Percentiles rank a stretch among this genome's conserved stretches.
Evolutionary conservation across 1,140 invertebrate genomes (phyloP).

Genomic region (Oppia nitens): DNA sequence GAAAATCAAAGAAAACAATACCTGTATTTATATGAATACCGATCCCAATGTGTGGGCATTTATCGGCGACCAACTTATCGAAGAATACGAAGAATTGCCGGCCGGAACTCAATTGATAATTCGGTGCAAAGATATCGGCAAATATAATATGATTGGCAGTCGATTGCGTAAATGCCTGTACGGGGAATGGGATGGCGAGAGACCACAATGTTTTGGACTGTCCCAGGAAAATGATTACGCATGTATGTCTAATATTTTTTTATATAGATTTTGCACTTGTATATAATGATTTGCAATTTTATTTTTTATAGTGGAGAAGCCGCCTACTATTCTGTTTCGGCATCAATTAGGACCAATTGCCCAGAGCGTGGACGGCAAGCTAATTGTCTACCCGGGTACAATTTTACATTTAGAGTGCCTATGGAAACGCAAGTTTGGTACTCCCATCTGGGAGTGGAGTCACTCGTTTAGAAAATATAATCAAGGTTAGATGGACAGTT

Average conservation of each 20-base stretch:
- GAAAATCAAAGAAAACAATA: conserved; percentile 36
- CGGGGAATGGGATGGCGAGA: conserved; percentile 57
- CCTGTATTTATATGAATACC: conserved; percentile 48
- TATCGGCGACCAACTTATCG: conserved; percentile 53
- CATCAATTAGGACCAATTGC: conserved; percentile 62
- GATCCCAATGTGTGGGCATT: conserved; percentile 61
- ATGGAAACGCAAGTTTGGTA: conserved; percentile 62
- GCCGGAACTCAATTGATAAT: conserved; percentile 46
- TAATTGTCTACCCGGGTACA: conserved; percentile 65
- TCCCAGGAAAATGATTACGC: conserved; percentile 71
- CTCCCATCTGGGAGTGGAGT: conserved; percentile 61
- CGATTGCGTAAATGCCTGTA: conserved; percentile 46
- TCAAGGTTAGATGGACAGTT: conserved; percentile 33
- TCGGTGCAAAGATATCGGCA: conserved; percentile 63
- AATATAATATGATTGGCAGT: conserved; percentile 39
- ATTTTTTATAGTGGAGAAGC: conserved; percentile 49
- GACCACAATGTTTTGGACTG: conserved; percentile 55
- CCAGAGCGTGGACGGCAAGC: conserved; percentile 62
- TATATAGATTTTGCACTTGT: background rate
- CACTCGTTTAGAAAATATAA: conserved; percentile 47
- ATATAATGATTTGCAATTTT: background rate
- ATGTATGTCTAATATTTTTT: conserved; percentile 36
- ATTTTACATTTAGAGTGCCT: conserved; percentile 69
- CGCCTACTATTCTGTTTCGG: conserved; percentile 62
- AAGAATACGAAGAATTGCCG: conserved; percentile 56